Conservation (phyloP, 2,113 vertebrate species). For the Echinops telfairi region DNA sequence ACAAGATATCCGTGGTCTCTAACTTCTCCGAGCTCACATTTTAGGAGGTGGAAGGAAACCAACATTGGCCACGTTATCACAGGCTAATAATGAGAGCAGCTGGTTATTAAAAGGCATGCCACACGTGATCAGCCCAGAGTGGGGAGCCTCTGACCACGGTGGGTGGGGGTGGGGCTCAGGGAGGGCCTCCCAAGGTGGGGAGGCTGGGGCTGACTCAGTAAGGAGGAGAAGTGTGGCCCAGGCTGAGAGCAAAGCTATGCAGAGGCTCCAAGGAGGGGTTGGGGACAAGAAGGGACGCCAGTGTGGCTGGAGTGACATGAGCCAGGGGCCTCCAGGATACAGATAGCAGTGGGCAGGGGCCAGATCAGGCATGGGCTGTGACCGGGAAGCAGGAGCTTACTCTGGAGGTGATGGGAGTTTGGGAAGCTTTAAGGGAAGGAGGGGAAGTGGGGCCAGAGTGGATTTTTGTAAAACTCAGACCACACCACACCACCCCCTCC, state of each 20-base stretch:
- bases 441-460: background rate
- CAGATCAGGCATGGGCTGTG: accelerated
- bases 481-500: accelerated
- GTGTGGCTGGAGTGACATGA: no score
- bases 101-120: background rate
- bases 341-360: background rate
- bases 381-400: background rate
- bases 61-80: accelerated
- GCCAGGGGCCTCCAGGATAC: no score
- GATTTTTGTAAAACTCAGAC: background rate
- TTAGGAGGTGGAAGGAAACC: background rate
- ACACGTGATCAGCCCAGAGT: accelerated
- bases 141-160: background rate
- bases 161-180: no score
- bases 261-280: background rate
- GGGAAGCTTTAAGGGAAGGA: background rate
- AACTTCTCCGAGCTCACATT: background rate
- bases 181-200: background rate
- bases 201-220: background rate
- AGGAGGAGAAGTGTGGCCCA: background rate
- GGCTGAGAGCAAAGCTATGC: background rate
- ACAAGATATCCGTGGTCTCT: background rate
- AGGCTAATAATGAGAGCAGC: no score
- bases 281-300: background rate
- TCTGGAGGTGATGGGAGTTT: background rate